Base-by-base conservation (phyloP, 2,888 invertebrate species). In the Clivina fossor region DNA sequence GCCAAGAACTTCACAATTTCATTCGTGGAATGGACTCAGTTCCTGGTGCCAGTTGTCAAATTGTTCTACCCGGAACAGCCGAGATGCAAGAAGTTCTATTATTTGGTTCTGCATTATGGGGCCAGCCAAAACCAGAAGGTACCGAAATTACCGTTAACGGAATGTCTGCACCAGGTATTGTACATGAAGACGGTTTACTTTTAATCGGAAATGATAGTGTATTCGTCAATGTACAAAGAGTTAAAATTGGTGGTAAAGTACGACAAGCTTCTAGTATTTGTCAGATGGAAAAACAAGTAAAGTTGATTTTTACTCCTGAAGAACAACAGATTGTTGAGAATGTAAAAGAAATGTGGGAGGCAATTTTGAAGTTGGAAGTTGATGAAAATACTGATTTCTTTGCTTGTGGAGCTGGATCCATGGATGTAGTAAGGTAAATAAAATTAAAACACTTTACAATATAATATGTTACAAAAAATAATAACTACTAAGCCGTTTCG, bases 11-110 rank as follows among this genome's bases (percentile, higher is more conserved):
- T 3, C 96, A 95, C 76, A 91, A 97, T 72, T 97, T 95, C 69
- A 90, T 98, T 62, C 80, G 97, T 15, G 96, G 92, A 0, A 78
- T 95, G 66, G 97, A 97, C 71, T 95, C 94, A 2, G 91, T 93
- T 0, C 97, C 97, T 0, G 97, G 97, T 0, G 96, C 97, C 0
- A 86, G 90, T 74, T 71, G 72, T 48, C 40, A 55, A 26, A 60
- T 74, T 11, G 66, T 64, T 49, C 15, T 71, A 1, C 69, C 71
- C 0, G 66, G 74, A 2, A 63, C 66, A 69, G 56, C 76, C 40
- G 80, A 80, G 60, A 79, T 76, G 32, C 78, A 85, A 71, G 83
- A 86, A 71, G 81, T 85, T 0, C 80, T 86, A 26, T 75, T 97
- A 33, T 97, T 86, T 70, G 93, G 93, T 0, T 93, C 94, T 0